These are phyloP conservation scores for Ailuropoda melanoleuca DNA, from an alignment of 2,113 vertebrate species.

Conservation along the genomic window DNA sequence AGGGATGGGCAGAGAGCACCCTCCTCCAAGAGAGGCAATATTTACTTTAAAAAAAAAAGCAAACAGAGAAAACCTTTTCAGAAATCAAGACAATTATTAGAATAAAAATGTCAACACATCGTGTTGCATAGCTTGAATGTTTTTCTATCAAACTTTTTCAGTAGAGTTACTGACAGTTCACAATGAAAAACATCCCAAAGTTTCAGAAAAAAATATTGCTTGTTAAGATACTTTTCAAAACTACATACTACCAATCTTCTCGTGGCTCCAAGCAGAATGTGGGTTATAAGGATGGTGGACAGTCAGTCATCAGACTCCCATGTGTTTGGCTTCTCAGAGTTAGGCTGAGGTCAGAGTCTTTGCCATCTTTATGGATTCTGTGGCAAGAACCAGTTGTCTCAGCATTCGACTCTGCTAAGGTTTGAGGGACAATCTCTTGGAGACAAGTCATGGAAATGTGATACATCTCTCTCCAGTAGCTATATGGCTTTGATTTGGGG, in stretches of 20 bases:
- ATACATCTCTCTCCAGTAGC: not conserved
- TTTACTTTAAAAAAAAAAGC: not conserved
- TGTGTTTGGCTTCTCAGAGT: not conserved
- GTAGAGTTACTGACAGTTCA: conserved; percentile 36
- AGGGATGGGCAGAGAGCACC: not conserved
- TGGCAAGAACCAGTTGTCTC: not conserved
- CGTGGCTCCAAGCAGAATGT: not conserved
- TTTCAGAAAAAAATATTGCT: conserved; percentile 55
- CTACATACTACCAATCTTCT: conserved; percentile 24
- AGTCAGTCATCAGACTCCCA: not conserved
- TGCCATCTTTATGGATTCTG: not conserved
- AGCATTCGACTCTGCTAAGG: not conserved
- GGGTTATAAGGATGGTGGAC: not conserved
- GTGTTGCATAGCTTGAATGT: conserved; percentile 50
- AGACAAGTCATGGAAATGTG: not conserved
- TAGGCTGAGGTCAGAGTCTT: not conserved
- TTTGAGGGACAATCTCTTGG: not conserved
- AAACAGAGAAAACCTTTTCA: not conserved
- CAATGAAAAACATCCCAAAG: conserved; percentile 49
- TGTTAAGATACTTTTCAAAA: conserved; percentile 42
- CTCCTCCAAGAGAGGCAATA: not conserved
- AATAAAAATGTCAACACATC: conserved; percentile 60
- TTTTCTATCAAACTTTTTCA: conserved; percentile 60
- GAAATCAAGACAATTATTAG: conserved; percentile 32
- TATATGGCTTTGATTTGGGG: not conserved